Percentiles rank a stretch among this genome's conserved stretches.
phyloP scores from a whole-genome alignment of 2,113 vertebrate genomes.

The Gadus chalcogrammus region DNA sequence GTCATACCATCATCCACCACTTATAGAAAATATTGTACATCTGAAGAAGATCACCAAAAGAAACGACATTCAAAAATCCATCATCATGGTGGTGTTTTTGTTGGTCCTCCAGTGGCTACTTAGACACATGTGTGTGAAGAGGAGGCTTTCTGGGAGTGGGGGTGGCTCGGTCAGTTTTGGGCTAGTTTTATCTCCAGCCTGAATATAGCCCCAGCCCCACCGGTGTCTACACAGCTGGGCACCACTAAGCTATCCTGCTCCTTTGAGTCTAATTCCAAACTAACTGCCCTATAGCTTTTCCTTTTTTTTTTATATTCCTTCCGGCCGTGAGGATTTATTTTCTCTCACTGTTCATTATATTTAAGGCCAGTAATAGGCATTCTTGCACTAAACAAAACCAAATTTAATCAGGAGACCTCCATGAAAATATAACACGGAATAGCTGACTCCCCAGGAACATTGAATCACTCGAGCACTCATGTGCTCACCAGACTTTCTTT shows the following conservation, averaged over 20 bases:
- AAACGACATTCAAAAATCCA: too few relatives aligned
- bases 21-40: too few relatives aligned
- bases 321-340: neutral
- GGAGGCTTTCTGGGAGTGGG: slow-evolving; percentile 17
- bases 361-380: slow-evolving; percentile 46
- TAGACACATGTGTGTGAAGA: neutral
- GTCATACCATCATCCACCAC: too few relatives aligned
- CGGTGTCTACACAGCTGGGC: slow-evolving; percentile 35
- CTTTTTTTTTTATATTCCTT: neutral
- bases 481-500: slow-evolving; percentile 43
- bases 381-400: slow-evolving; percentile 32
- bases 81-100: too few relatives aligned
- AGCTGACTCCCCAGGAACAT: slow-evolving; percentile 48
- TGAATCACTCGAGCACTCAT: slow-evolving; percentile 18
- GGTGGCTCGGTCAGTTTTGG: slow-evolving; percentile 15
- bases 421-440: slow-evolving; percentile 32
- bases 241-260: slow-evolving; percentile 13
- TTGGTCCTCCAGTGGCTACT: too few relatives aligned
- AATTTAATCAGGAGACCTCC: slow-evolving; percentile 33
- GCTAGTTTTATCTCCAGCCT: neutral
- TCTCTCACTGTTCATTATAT: neutral
- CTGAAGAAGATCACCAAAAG: too few relatives aligned
- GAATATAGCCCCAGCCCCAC: slow-evolving; percentile 18
- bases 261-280: slow-evolving; percentile 11
- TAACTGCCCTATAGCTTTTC: slow-evolving; percentile 24